Evolutionary conservation across 2,797 vertebrate genomes (phyloP).

Genomic region (Hephaestus fuliginosus): DNA sequence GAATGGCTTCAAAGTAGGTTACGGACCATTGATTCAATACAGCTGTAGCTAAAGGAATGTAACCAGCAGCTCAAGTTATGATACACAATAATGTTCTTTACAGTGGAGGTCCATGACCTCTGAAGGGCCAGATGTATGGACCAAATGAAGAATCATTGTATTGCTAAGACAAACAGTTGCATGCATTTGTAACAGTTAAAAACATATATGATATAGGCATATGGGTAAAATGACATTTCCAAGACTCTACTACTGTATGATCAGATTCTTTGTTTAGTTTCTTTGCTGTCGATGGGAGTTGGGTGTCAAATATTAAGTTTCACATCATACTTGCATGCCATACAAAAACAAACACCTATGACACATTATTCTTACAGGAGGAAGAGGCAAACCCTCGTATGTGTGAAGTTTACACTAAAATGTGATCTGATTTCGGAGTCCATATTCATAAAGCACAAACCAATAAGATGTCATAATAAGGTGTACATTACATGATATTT

Average conservation of each 20-base stretch:
- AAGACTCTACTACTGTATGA: not conserved
- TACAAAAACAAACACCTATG: not conserved
- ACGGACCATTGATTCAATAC: slow-evolving; percentile 6
- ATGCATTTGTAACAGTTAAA: not conserved
- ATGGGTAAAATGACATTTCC: not conserved
- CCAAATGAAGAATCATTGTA: not conserved
- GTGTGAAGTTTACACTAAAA: not conserved
- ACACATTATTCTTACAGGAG: not conserved
- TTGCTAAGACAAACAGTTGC: not conserved
- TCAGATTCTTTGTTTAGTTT: not conserved
- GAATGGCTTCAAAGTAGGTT: slow-evolving; percentile 85
- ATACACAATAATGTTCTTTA: not conserved
- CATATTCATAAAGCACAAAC: too few species aligned
- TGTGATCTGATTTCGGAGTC: too few species aligned
- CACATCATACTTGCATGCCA: not conserved
- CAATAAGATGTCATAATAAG: not conserved
- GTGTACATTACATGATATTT: not conserved
- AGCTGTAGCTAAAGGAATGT: slow-evolving; percentile 21
- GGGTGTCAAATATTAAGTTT: not conserved
- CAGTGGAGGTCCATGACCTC: not conserved
- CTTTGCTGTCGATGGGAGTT: not conserved
- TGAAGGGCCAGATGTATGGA: not conserved
- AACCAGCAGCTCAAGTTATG: not conserved
- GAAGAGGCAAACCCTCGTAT: not conserved
- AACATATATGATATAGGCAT: not conserved